phyloP scores from a whole-genome alignment of 2,113 vertebrate species.

The Physeter macrocephalus region DNA sequence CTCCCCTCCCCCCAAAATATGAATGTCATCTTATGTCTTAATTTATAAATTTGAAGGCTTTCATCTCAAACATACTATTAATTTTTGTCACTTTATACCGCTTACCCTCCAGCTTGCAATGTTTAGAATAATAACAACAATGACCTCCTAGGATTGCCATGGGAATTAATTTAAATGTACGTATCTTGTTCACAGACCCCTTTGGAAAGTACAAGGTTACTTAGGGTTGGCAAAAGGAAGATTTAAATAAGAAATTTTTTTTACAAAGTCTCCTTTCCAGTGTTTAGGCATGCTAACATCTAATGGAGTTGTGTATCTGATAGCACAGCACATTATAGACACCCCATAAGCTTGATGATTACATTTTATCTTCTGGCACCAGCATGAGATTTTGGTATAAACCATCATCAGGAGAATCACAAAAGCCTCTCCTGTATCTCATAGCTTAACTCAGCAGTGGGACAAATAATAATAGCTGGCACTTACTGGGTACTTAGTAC shows the following conservation, averaged over 20 bases:
- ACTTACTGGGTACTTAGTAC: background rate
- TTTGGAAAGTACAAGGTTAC: background rate
- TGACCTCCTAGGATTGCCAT: background rate
- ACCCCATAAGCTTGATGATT: background rate
- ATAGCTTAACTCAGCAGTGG: background rate
- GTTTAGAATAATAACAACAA: background rate
- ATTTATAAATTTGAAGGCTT: background rate
- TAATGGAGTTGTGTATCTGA: background rate
- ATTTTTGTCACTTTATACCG: background rate
- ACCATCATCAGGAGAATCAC: background rate
- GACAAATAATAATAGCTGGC: background rate
- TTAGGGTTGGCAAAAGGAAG: background rate
- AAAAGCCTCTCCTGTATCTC: background rate
- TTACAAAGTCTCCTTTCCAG: background rate
- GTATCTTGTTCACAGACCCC: background rate
- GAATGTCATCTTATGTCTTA: background rate
- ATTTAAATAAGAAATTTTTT: background rate
- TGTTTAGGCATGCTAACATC: background rate
- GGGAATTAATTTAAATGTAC: background rate
- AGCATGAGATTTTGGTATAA: background rate
- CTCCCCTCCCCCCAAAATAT: background rate
- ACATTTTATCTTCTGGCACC: background rate
- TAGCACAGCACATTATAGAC: background rate
- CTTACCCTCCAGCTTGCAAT: background rate
- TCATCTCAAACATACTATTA: background rate